Evolutionary conservation across 2,888 invertebrate species (phyloP), one percentile per base, ranked within the genome.

Genomic region (Zhuqinia jingwanae): DNA sequence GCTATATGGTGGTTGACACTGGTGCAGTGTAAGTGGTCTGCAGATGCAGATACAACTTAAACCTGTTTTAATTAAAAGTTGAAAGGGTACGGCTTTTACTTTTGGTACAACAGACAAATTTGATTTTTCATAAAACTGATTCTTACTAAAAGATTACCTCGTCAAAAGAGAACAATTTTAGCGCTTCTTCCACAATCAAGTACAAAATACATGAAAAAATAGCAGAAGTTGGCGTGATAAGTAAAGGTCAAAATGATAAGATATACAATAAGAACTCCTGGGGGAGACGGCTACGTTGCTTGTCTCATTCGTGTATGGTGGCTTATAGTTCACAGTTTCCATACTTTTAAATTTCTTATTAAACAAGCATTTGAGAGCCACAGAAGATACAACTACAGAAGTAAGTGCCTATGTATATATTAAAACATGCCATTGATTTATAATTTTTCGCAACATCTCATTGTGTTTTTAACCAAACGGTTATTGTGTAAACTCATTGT

Each of bases 251-350:
- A 53, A 22, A 85, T 82, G 85, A 87, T 88, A 56, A 30, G 84
- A 25, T 87, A 87, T 36, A 76, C 70, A n/a, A 45, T 77, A 27
- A 80, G 81, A 58, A 85, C 82, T 17, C 89, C 89, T 6, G 89
- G 89, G 17, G 89, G 89, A 11, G 73, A 85, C 5, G 85, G 88
- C 17, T 65, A 80, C 11, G 42, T 83, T 63, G 82, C 87, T 0
- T 11, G 17, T 25, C 20, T 89, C 15, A 70, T 89, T 13, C 76
- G 89, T 15, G 22, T 79, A 2, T 89, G 89, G 89, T 89, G 87
- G 87, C n/a, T 63, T 1, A 6, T 89, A 0, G 73, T 85, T 8
- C 65, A 76, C 20, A 27, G 79, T 70, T 87, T 85, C 25, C 79
- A 89, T 50, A 80, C 81, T 2, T 13, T 78, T 17, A 82, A 85